Conservation (phyloP, 1,140 invertebrate species). For the Hycleus cichorii region DNA sequence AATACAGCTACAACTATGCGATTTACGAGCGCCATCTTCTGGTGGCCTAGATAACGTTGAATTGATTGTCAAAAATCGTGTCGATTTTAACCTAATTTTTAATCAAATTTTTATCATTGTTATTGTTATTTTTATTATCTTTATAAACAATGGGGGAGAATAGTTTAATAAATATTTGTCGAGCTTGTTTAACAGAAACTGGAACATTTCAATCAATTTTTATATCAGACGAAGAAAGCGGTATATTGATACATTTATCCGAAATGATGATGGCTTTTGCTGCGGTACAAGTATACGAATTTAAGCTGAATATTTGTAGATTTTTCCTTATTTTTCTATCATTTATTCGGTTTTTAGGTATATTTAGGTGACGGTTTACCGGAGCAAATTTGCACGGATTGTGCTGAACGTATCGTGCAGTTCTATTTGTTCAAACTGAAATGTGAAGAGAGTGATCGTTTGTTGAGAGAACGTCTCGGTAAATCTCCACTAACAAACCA, state of each 20-base stretch:
- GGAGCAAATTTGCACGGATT: conserved; percentile 51
- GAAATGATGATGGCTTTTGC: conserved; percentile 51
- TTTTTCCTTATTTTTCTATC: not conserved
- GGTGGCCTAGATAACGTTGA: conserved; percentile 5
- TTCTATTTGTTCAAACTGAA: conserved; percentile 57
- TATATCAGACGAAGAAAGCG: conserved; percentile 23
- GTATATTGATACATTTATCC: conserved; percentile 32
- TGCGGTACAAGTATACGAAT: conserved; percentile 42
- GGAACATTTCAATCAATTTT: conserved; percentile 36
- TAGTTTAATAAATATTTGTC: conserved; percentile 27
- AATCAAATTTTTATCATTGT: too few relatives aligned
- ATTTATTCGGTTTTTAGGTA: conserved; percentile 37
- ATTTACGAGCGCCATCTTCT: not conserved
- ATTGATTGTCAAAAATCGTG: conserved; percentile 33
- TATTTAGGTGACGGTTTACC: conserved; percentile 55
- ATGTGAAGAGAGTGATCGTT: conserved; percentile 53
- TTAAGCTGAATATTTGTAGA: conserved; percentile 1
- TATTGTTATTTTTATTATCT: not conserved
- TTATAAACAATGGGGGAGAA: conserved; percentile 31
- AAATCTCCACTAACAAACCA: conserved; percentile 10
- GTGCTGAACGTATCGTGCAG: conserved; percentile 52
- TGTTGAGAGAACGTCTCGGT: conserved; percentile 48
- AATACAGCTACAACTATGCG: not conserved
- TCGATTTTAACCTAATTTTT: conserved; percentile 6
- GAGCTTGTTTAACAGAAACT: conserved; percentile 33